Percentiles rank a stretch among this genome's conserved stretches.
Conservation (phyloP, 2,888 invertebrate species). For the Eupithecia insigniata region DNA sequence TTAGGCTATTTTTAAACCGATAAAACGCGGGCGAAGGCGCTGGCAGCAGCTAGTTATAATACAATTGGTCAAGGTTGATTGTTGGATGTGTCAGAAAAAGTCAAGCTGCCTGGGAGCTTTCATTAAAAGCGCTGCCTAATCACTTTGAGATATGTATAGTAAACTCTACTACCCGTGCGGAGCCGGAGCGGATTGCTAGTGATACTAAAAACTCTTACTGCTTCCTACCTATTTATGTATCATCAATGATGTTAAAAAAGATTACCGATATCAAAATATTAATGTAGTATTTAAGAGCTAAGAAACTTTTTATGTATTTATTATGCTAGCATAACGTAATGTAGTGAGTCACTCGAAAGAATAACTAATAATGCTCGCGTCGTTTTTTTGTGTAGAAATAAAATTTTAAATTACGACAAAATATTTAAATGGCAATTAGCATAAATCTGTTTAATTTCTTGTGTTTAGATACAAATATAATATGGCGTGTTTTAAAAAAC, state of each 20-base stretch:
- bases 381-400: constrained; percentile 17
- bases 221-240: neutral
- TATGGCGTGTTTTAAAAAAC: too few relatives aligned
- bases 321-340: constrained; percentile 43
- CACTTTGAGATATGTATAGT: too few relatives aligned
- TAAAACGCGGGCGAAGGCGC: too few relatives aligned
- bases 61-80: too few relatives aligned
- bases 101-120: too few relatives aligned
- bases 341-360: constrained; percentile 45
- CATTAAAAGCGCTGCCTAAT: too few relatives aligned
- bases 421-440: constrained; percentile 22
- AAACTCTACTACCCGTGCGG: too few relatives aligned
- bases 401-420: constrained; percentile 18
- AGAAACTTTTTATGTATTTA: constrained; percentile 17
- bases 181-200: too few relatives aligned
- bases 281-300: neutral
- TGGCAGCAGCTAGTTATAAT: too few relatives aligned
- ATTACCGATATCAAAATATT: constrained; percentile 11
- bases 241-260: constrained; percentile 1
- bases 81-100: too few relatives aligned
- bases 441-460: constrained; percentile 20
- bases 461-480: constrained; percentile 10
- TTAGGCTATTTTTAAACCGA: too few relatives aligned
- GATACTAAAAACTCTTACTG: neutral
- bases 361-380: constrained; percentile 14